Percentiles rank a stretch among this genome's conserved stretches.
These are phyloP conservation scores for Stichodactyla helianthus DNA, from an alignment of 64 coral and sea anemone species.

Conservation along the genomic window DNA sequence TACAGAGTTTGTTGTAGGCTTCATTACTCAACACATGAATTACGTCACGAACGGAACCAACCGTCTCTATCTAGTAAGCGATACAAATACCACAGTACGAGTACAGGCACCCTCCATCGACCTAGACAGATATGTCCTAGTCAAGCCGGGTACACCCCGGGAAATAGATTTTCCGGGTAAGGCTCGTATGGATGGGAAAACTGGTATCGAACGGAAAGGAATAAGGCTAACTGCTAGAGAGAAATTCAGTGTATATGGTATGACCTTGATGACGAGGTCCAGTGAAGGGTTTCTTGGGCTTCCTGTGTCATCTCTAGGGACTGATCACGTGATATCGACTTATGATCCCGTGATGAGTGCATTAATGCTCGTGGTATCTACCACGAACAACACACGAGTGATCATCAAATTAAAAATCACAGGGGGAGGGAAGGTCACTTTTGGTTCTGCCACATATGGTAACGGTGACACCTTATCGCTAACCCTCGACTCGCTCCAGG, in stretches of 20 bases:
- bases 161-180: not conserved
- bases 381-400: constrained; percentile 37
- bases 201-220: constrained; percentile 39
- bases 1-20: constrained; percentile 28
- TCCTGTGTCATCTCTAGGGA: constrained; percentile 35
- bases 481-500: constrained; percentile 20
- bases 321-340: constrained; percentile 26
- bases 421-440: constrained; percentile 13
- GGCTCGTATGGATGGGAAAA: not conserved
- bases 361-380: constrained; percentile 23
- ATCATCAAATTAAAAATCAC: constrained; percentile 17
- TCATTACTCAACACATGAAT: not conserved
- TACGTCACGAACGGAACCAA: not conserved
- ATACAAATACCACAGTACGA: not conserved
- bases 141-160: constrained; percentile 6
- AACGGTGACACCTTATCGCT: constrained; percentile 19
- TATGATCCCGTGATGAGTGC: constrained; percentile 1
- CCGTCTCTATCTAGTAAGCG: not conserved
- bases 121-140: not conserved
- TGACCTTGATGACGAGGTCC: not conserved
- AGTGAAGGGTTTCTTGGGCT: constrained; percentile 53
- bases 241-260: constrained; percentile 37
- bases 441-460: not conserved
- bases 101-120: not conserved
- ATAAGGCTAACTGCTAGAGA: constrained; percentile 26